Evolutionary conservation across 2,113 vertebrate genomes (phyloP).

Genomic region (Thalassoma bifasciatum): DNA sequence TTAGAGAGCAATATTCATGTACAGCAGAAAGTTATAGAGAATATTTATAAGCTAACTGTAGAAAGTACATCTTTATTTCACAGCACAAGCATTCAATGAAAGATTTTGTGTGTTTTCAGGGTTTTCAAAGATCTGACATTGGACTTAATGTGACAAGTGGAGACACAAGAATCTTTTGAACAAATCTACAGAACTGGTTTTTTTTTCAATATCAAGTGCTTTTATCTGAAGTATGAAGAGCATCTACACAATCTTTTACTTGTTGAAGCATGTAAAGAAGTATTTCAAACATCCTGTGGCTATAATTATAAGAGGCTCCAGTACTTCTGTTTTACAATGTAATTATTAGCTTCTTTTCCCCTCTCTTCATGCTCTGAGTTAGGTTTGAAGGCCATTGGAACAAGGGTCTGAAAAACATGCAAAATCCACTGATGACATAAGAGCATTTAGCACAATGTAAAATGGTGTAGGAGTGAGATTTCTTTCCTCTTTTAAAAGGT

Average conservation of each 20-base stretch:
- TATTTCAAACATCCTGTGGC: constrained; percentile 16
- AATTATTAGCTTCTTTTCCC: constrained; percentile 18
- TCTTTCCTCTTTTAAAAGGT: constrained; percentile 7
- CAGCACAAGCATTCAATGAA: no score
- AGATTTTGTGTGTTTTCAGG: background rate
- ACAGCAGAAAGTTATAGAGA: background rate
- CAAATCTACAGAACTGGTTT: background rate
- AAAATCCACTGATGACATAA: constrained; percentile 46
- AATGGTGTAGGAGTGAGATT: constrained; percentile 33
- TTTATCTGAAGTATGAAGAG: background rate
- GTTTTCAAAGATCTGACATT: no score
- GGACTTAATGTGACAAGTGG: background rate
- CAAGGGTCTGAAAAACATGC: constrained; percentile 30
- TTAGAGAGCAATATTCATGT: background rate
- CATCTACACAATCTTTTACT: background rate
- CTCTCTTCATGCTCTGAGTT: constrained; percentile 24
- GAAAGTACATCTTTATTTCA: no score
- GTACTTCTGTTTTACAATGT: constrained; percentile 25
- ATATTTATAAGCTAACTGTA: no score
- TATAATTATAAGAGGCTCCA: background rate
- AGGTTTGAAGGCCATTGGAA: constrained; percentile 43
- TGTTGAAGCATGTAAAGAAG: background rate
- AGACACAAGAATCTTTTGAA: background rate
- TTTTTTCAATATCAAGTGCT: background rate
- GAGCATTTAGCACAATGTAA: constrained; percentile 33